phyloP scores from a whole-genome alignment of 2,797 vertebrate species.

The Falco rusticolus region DNA sequence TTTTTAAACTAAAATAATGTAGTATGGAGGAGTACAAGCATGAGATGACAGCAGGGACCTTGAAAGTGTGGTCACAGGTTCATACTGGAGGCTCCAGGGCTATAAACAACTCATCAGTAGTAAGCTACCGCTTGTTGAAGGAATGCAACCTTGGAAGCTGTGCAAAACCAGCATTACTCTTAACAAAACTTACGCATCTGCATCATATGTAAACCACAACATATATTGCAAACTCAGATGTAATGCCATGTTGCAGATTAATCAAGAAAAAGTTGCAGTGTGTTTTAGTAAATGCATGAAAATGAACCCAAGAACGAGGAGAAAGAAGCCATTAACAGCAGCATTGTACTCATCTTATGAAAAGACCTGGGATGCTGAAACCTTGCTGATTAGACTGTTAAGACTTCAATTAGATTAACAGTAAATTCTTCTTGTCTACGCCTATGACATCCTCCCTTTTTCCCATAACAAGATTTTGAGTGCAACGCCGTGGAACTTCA shows the following conservation, averaged over 20 bases:
- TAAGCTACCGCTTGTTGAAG: background rate
- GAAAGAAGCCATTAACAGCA: background rate
- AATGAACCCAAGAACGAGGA: background rate
- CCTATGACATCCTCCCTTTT: background rate
- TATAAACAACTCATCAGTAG: background rate
- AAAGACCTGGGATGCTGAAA: background rate
- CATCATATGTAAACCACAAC: background rate
- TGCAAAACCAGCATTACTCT: background rate
- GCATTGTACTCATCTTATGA: background rate
- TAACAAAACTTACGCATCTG: background rate
- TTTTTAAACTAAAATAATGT: background rate
- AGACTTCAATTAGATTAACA: background rate
- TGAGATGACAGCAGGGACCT: background rate
- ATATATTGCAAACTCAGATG: background rate
- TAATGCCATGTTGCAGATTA: background rate
- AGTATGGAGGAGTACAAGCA: background rate
- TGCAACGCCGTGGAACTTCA: background rate
- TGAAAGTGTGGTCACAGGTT: background rate
- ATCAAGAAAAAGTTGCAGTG: background rate
- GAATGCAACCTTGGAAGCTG: background rate
- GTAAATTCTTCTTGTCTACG: background rate
- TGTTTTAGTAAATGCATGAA: background rate
- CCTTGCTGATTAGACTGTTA: background rate
- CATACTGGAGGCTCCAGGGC: background rate
- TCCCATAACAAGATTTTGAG: background rate